Evolutionary conservation across 2,888 invertebrate genomes (phyloP).

Genomic region (Watsonalla binaria): DNA sequence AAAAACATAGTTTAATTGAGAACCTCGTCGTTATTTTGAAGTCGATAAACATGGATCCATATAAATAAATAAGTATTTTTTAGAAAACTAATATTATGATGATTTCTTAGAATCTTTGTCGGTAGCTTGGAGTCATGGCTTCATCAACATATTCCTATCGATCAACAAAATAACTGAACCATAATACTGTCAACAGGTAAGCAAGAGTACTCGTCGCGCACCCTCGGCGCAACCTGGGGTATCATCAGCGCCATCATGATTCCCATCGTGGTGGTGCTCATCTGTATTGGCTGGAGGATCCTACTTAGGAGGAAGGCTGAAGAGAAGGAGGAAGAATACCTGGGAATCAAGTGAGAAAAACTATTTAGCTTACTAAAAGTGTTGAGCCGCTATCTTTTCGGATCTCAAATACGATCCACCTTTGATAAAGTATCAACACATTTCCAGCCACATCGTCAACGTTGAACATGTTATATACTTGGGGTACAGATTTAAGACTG

Average conservation of each 20-base stretch:
- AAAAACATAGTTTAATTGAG: too few species aligned
- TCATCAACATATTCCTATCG: not conserved
- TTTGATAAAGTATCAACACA: too few species aligned
- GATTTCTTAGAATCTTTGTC: too few species aligned
- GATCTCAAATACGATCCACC: too few species aligned
- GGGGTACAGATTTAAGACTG: too few species aligned
- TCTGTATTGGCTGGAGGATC: slow-evolving; percentile 82
- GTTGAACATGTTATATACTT: too few species aligned
- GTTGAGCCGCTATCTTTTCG: not conserved
- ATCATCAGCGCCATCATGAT: slow-evolving; percentile 87
- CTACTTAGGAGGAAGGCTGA: slow-evolving; percentile 75
- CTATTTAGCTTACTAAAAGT: slow-evolving; percentile 2
- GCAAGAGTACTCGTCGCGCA: slow-evolving; percentile 87
- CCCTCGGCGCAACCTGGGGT: slow-evolving; percentile 87
- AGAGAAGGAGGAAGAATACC: slow-evolving; percentile 65
- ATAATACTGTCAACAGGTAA: slow-evolving; percentile 74
- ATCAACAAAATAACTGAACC: not conserved
- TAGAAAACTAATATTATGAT: too few species aligned
- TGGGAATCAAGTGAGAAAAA: slow-evolving; percentile 50
- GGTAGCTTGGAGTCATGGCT: too few species aligned
- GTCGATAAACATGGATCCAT: too few species aligned
- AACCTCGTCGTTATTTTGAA: too few species aligned
- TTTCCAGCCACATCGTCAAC: too few species aligned
- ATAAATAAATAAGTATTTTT: too few species aligned
- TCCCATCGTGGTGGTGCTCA: slow-evolving; percentile 84